Evolutionary conservation across 2,888 invertebrate species (phyloP), one percentile per base, ranked within the genome.

Genomic region (Doris montereyensis): DNA sequence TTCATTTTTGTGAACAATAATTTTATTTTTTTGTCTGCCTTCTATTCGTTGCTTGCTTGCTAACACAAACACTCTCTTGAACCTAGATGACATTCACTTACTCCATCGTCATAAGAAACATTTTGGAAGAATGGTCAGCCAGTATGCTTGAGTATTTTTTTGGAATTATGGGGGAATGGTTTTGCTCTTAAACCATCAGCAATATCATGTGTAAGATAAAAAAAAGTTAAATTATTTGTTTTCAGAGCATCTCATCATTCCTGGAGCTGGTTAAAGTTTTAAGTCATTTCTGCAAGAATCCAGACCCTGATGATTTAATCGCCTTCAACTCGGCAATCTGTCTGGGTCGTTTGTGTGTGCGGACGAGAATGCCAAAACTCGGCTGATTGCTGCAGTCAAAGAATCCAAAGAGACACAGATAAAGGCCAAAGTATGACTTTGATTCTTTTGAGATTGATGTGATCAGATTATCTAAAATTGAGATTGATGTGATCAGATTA

Each of bases 291-390:
- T 89, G 89, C 78, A 80, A 85, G 24, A 89, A 85, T 71, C 87
- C 87, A 10, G 89, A 89, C 76, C 85, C 88, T 17, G 85, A 87
- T 78, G 88, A 90, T 79, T 76, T 79, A 8, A 86, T 88, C 32
- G 86, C 90, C 1, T 86, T 90, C 79, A 86, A 90, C 74, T 86
- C 90, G 17, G 89, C 90, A 8, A 84, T 90, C 13, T 84, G 88
- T 32, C 85, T 91, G 21, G 90, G 91, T 1, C 86, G 85, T 75
- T 82, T 91, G 24, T 89, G 90, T 85, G 87, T 90, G 79, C 83
- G 24, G 88, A 90, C 80, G 85, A 86, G 32, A 85, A 87, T 82
- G 90, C 89, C n/a, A 86, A 85, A 76, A 78, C 80, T 32, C 87
- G 87, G 76, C 86, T 91, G 68, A 82, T 85, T 17, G 81, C 83